Percentiles rank a stretch among this genome's conserved stretches.
phyloP scores from a whole-genome alignment of 1,140 invertebrate species.

The Solenopsis fugax region DNA sequence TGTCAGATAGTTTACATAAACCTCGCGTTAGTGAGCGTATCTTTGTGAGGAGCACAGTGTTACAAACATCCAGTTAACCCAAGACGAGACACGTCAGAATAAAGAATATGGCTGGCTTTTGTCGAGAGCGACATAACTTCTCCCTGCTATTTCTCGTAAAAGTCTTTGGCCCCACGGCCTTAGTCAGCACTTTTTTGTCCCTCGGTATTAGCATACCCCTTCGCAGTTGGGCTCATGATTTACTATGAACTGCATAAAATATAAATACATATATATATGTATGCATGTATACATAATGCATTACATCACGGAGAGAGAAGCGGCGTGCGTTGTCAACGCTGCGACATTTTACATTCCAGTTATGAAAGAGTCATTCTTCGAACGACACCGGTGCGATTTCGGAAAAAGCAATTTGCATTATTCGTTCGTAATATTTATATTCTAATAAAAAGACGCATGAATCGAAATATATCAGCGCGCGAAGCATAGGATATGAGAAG shows the following conservation, averaged over 20 bases:
- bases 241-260: slow-evolving; percentile 61
- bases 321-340: background rate
- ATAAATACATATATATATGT: background rate
- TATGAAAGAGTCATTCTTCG: slow-evolving; percentile 34
- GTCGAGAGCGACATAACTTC: slow-evolving; percentile 20
- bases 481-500: background rate
- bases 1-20: background rate
- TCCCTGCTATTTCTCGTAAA: slow-evolving; percentile 20
- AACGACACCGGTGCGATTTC: slow-evolving; percentile 19
- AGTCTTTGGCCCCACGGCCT: slow-evolving; percentile 32
- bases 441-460: background rate
- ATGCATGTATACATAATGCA: slow-evolving; percentile 53
- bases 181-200: slow-evolving; percentile 51
- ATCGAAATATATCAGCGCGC: background rate
- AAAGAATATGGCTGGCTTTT: slow-evolving; percentile 26
- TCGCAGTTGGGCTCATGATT: slow-evolving; percentile 49
- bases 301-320: slow-evolving; percentile 35
- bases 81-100: slow-evolving; percentile 17
- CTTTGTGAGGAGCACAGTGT: background rate
- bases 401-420: slow-evolving; percentile 7
- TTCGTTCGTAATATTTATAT: background rate
- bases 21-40: background rate
- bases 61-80: slow-evolving; percentile 16
- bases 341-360: slow-evolving; percentile 34
- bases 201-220: slow-evolving; percentile 40